phyloP scores from a whole-genome alignment of 2,113 vertebrate genomes.

The Pionites leucogaster region DNA sequence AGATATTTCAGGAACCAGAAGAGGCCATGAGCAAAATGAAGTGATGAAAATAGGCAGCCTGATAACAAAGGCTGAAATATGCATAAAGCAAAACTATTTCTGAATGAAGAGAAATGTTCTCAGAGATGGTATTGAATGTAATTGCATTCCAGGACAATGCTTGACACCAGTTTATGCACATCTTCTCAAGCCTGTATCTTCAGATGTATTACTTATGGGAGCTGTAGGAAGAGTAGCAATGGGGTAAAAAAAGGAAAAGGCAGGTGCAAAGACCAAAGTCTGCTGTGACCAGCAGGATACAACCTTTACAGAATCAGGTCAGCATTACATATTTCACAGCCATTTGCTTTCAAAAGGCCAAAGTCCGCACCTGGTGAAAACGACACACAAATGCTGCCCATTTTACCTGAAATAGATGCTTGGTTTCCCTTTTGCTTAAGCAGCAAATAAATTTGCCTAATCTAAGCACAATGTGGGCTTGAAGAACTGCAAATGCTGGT shows the following conservation, averaged over 20 bases:
- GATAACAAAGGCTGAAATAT: neutral
- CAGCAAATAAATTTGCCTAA: neutral
- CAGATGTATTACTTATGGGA: neutral
- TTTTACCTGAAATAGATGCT: neutral
- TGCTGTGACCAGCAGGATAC: neutral
- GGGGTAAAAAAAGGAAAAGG: rapidly evolving
- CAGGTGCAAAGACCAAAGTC: neutral
- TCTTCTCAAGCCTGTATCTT: neutral
- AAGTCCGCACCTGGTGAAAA: neutral
- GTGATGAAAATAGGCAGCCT: neutral
- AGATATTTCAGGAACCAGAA: neutral
- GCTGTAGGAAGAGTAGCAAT: neutral
- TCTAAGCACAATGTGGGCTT: neutral
- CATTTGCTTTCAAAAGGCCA: neutral
- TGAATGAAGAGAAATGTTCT: neutral
- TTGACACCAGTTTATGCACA: neutral
- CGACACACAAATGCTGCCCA: rapidly evolving
- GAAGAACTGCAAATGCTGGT: neutral
- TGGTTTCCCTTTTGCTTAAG: neutral
- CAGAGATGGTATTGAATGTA: neutral
- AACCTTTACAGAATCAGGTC: neutral
- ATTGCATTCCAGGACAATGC: neutral
- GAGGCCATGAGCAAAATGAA: neutral
- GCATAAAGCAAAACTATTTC: neutral
- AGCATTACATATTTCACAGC: neutral